Conservation (phyloP, 2,797 vertebrate species). For the Acanthurus lineatus region DNA sequence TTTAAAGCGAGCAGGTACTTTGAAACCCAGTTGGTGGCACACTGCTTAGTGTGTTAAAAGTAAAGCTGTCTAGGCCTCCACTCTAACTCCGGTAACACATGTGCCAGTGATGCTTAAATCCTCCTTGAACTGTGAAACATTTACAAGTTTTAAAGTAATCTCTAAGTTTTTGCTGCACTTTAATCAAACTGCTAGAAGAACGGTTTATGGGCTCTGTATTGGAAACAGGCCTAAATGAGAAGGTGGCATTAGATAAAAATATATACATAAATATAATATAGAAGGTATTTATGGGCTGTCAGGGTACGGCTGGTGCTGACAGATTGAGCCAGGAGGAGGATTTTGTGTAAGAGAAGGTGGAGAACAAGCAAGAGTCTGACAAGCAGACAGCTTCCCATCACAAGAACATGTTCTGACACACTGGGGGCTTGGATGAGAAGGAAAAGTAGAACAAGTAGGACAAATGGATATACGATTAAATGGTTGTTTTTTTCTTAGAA, state of each 20-base stretch:
- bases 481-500: neutral
- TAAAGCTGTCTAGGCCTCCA: slow-evolving; percentile 17
- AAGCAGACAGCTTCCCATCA: slow-evolving; percentile 58
- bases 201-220: slow-evolving; percentile 30
- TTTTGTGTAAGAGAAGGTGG: slow-evolving; percentile 46
- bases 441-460: slow-evolving; percentile 22
- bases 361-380: slow-evolving; percentile 61
- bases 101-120: slow-evolving; percentile 45
- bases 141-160: slow-evolving; percentile 47
- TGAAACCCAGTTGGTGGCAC: slow-evolving; percentile 48
- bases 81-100: slow-evolving; percentile 15
- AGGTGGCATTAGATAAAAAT: slow-evolving; percentile 42
- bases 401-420: slow-evolving; percentile 75
- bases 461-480: slow-evolving; percentile 19
- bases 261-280: slow-evolving; percentile 41
- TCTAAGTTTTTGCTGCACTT: neutral
- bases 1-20: slow-evolving; percentile 38
- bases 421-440: slow-evolving; percentile 55
- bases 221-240: slow-evolving; percentile 43
- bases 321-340: slow-evolving; percentile 55
- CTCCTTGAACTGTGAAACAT: slow-evolving; percentile 16
- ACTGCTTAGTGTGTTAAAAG: slow-evolving; percentile 39
- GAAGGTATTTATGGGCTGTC: slow-evolving; percentile 73
- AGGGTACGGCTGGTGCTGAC: slow-evolving; percentile 70
- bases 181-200: slow-evolving; percentile 4